A percentile compares a stretch with the other conserved stretches of the same genome.
phyloP scores from a whole-genome alignment of 2,888 invertebrate species.

The Dryadula phaetusa region DNA sequence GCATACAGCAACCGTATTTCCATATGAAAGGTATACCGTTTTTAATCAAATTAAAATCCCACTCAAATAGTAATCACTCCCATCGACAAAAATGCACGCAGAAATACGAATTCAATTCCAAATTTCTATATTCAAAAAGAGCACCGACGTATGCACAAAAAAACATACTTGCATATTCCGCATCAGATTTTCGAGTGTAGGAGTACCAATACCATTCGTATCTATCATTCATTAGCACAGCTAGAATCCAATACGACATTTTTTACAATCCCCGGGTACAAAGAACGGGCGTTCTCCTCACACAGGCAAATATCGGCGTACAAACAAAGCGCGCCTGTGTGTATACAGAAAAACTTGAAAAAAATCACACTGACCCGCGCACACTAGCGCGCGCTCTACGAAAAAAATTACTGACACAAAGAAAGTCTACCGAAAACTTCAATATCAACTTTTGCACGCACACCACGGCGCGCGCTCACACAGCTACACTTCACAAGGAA shows the following conservation, averaged over 20 bases:
- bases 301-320: conserved; percentile 62
- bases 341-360: conserved; percentile 78
- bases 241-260: conserved; percentile 84
- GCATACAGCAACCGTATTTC: conserved; percentile 17
- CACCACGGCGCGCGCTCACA: conserved; percentile 57
- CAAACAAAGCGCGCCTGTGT: conserved; percentile 61
- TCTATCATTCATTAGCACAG: conserved; percentile 84
- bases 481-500: conserved; percentile 59
- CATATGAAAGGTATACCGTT: conserved; percentile 33
- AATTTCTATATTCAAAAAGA: conserved; percentile 52
- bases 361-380: conserved; percentile 80
- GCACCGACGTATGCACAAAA: conserved; percentile 50
- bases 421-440: conserved; percentile 83
- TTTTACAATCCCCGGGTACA: conserved; percentile 83
- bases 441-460: conserved; percentile 78
- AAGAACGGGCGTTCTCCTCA: conserved; percentile 76
- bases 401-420: conserved; percentile 84
- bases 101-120: conserved; percentile 52
- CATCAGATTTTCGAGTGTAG: conserved; percentile 70
- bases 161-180: conserved; percentile 56
- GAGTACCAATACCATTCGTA: conserved; percentile 65
- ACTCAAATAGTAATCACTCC: conserved; percentile 47
- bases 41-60: conserved; percentile 48
- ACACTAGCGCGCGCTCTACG: conserved; percentile 67
- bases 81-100: conserved; percentile 55